Percentiles rank a stretch among this genome's conserved stretches.
Conservation (phyloP, 2,113 vertebrate genomes). For the Thalassoma bifasciatum region DNA sequence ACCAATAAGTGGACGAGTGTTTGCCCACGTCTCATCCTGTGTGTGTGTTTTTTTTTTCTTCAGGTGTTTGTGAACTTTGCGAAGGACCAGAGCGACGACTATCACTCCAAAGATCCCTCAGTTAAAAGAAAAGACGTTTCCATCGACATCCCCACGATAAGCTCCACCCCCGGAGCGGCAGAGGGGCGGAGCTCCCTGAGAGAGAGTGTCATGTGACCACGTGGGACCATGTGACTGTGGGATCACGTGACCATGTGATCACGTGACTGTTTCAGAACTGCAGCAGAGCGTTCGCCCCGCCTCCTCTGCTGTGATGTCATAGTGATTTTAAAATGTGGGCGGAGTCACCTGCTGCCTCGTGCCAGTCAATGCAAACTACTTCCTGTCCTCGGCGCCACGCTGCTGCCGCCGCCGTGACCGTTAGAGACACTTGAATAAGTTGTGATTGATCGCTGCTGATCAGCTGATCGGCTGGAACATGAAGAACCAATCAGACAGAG, state of each 20-base stretch:
- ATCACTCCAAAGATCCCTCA: constrained; percentile 92
- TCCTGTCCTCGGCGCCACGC: constrained; percentile 61
- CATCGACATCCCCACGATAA: constrained; percentile 84
- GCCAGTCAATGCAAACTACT: constrained; percentile 96
- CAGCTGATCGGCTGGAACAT: constrained; percentile 39
- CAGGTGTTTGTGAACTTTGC: constrained; percentile 99
- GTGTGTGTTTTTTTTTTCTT: not conserved
- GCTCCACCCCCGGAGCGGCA: constrained; percentile 64
- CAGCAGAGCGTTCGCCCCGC: not conserved
- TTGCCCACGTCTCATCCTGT: not conserved
- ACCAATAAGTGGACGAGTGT: too few species aligned
- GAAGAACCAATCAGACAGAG: constrained; percentile 80
- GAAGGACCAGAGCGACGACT: constrained; percentile 98
- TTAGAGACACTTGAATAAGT: constrained; percentile 85
- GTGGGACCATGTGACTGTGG: too few species aligned
- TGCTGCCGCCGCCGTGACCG: not conserved
- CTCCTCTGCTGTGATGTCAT: constrained; percentile 28
- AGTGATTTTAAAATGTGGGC: constrained; percentile 22
- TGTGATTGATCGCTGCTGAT: constrained; percentile 33
- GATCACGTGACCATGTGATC: not conserved
- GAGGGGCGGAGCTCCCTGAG: constrained; percentile 79
- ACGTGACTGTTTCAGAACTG: not conserved
- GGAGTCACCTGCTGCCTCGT: constrained; percentile 73
- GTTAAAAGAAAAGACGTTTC: constrained; percentile 89
- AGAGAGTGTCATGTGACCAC: constrained; percentile 94